Evolutionary conservation across 2,113 vertebrate genomes (phyloP), one percentile per base, ranked within the genome.

Genomic region (Protobothrops flavoviridis): DNA sequence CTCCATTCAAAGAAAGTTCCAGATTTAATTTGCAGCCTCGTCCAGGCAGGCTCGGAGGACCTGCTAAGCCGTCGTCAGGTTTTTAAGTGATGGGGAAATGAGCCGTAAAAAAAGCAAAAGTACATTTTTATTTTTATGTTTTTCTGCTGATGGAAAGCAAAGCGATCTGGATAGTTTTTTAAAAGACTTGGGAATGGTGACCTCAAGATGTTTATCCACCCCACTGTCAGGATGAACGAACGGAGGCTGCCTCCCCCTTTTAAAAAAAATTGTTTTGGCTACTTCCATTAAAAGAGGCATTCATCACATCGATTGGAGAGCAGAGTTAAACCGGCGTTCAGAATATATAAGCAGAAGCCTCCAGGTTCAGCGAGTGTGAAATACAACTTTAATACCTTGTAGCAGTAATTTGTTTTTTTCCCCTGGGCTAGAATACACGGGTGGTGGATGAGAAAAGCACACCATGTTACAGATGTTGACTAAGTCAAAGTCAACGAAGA

Each of bases 121-220:
- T 88, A 81, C 4, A 0, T 3, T 17, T 61, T 3, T 61, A 26
- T 61, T 3, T 29, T n/a, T 33, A 55, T 56, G 45, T 0, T 0
- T 0, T 0, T 17, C 0, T 0, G 52, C 43, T 26, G 0, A 29
- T 91, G 0, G 33, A 88, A 52, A 0, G 21, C 0, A 0, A 26
- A 10, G 24, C n/a, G 0, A 52, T 0, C 43, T 1, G 45, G 2
- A 39, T 81, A 55, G 0, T 21, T 89, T 53, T 90, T 85, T 43
- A 0, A 52, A 0, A 9, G 88, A 45, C 0, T 2, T 56, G 48
- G 48, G 85, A 45, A 50, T 8, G 57, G 39, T 0, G 1, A 29
- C 11, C 21, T 0, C 15, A 0, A 0, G 0, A 4, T 50, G 0
- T 61, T 92, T 1, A 48, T 59, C 9, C 85, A 10, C 33, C 3